Evolutionary conservation across 2,888 invertebrate species (phyloP), one percentile per base, ranked within the genome.

Genomic region (Agrilus mali): DNA sequence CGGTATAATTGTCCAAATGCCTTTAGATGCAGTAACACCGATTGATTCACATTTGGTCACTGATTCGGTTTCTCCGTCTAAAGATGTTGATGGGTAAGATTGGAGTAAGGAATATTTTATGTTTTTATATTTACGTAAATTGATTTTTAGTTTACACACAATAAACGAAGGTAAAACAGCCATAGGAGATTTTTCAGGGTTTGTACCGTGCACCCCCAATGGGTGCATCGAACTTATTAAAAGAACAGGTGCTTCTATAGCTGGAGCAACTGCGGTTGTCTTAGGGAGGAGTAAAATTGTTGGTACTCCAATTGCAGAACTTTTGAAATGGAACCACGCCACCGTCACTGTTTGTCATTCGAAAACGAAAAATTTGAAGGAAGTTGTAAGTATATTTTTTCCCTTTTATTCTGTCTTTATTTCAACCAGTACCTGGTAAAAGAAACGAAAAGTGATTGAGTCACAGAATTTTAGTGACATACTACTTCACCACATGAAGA

Each of bases 321-420:
- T 98, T 27, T 75, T 99, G 33, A 89, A 93, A 65, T 97, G 96
- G 96, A 80, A 92, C 54, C 77, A 98, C 65, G 96, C 94, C 1
- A 98, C 98, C 1, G 95, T 96, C 4, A 97, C 97, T 1, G 79
- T 93, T 33, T 97, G 97, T 58, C 98, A 99, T 67, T 96, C 97
- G 0, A 86, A 82, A 69, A 97, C 97, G 0, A 80, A 77, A 58
- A 78, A 94, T 65, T 69, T 96, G 47, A 75, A 77, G 43, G 75
- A 78, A 64, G 75, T 84, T 59, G 88, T 88, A 60, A 53, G 65
- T 53, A n/a, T n/a, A n/a, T n/a, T n/a, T n/a, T n/a, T n/a, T n/a
- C 7, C 2, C 12, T 17, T 15, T 13, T 8, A 20, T 37, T n/a
- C n/a, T n/a, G n/a, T n/a, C n/a, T n/a, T n/a, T n/a, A n/a, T n/a